Base-by-base conservation (phyloP, 1,140 invertebrate species). In the Macrotrachela quadricornifera region DNA sequence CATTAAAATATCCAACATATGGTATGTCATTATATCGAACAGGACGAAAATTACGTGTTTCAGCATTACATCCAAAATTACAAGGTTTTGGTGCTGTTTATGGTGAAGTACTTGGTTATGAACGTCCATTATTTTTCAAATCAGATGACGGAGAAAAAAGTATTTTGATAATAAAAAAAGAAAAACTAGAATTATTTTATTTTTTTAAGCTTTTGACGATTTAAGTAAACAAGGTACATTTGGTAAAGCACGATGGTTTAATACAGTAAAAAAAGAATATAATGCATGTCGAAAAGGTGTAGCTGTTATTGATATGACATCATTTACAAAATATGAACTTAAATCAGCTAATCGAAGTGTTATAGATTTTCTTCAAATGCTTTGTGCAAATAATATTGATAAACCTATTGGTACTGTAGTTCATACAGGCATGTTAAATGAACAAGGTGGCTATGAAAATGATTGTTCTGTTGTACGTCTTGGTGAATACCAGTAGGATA, bases 351-450 rank as follows among this genome's bases (percentile, higher is more conserved):
- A 51, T 57, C 38, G 45, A 54, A 43, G 43, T 50, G 41, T 18
- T 57, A 80, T 95, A 0, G 77, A 87, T 42, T 76, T 82, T 46
- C 71, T 97, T 13, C 90, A 96, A 68, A 85, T 85, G 64, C 68
- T 96, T 12, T 96, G 91, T 64, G 91, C 87, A 21, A 95, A 94
- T 68, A 82, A 96, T 45, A 83, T 97, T 15, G 84, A 96, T 68
- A 83, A 92, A 11, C 83, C 86, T 1, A 75, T 90, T 38, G 91
- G 88, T 21, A 81, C 81, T 60, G 90, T 96, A 53, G 85, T 92
- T 58, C 91, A 96, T 62, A 95, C 91, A 10, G 92, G 91, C 52
- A 94, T 97, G 88, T 90, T 96, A 69, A 96, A 96, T 70, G 71
- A 78, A 59, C 72, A 76, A 12, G 92, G 92, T 14, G 92, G 92